Percentiles rank a stretch among this genome's conserved stretches.
phyloP scores from a whole-genome alignment of 2,113 vertebrate genomes.

The Pomatorhinus ruficollis region DNA sequence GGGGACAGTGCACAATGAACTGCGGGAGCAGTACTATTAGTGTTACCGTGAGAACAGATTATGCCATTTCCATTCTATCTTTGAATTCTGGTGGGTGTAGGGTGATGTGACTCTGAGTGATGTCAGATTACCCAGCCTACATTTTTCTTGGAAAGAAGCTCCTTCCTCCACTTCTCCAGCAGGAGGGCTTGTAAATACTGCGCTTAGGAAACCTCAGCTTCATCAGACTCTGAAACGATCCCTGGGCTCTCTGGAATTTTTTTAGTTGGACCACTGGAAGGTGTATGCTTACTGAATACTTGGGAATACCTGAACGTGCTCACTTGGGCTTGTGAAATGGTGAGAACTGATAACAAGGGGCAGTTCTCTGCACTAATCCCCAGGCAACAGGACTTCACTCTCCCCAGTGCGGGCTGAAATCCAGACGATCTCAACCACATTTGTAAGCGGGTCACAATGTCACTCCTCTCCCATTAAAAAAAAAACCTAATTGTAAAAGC shows the following conservation, averaged over 20 bases:
- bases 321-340: background rate
- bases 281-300: background rate
- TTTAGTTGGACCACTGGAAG: background rate
- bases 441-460: conserved; percentile 11
- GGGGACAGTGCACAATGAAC: conserved; percentile 30
- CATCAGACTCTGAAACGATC: background rate
- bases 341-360: background rate
- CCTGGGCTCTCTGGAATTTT: background rate
- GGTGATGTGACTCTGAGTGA: conserved; percentile 65
- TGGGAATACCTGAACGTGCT: background rate
- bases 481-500: conserved; percentile 37
- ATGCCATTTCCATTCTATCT: conserved; percentile 65
- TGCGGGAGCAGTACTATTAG: conserved; percentile 38
- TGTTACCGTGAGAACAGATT: conserved; percentile 51
- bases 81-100: conserved; percentile 51
- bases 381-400: conserved; percentile 5
- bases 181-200: background rate
- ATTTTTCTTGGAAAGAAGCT: conserved; percentile 70
- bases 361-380: background rate
- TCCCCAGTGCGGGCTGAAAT: background rate
- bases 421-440: background rate
- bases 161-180: conserved; percentile 32
- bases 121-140: conserved; percentile 63
- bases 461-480: conserved; percentile 25
- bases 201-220: conserved; percentile 3